Base-by-base conservation (phyloP, 2,797 vertebrate genomes). In the Cetoscarus ocellatus region DNA sequence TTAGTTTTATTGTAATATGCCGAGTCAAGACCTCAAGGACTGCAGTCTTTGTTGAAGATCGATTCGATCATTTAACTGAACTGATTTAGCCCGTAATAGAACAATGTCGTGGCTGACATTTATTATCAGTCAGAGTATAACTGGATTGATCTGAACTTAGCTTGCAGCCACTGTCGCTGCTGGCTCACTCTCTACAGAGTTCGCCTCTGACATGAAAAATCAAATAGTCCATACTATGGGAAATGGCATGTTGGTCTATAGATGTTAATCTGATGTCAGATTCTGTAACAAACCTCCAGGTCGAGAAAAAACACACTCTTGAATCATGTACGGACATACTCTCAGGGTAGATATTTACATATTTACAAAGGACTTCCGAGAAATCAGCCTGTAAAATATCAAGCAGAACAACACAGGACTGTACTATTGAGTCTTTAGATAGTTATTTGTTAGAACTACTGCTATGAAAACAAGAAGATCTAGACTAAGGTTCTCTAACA, bases 21-120 rank as follows among this genome's bases (percentile, higher is more conserved):
- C 17, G 27, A 13, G 35, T 42, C 13, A 39, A 59, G 58, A 53
- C 34, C 45, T 13, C 0, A 0, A 43, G 38, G 49, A 47, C 27
- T 36, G 10, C 10, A 7, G 10, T 6, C 0, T 45, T 15, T 34
- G 17, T 39, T 9, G 18, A 51, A 45, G 52, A 78, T 73, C 56
- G 55, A 67, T 83, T 53, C 15, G 18, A 43, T 47, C 27, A 59
- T 60, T 36, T 13, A 19, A 4, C 3, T 7, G 54, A 65, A 62
- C 47, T 55, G 60, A 77, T 54, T 61, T 12, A 1, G 50, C 13
- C 43, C 8, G 49, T 55, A 35, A 53, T 19, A 5, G 51, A 76
- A 66, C n/a, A 51, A 47, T 52, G 48, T n/a, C 14, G 19, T 36
- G 27, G 36, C 51, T 62, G 73, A 68, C 66, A 66, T 77, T 70